Base-by-base conservation (phyloP, 2,797 vertebrate species). In the Yasuhikotakia modesta region DNA sequence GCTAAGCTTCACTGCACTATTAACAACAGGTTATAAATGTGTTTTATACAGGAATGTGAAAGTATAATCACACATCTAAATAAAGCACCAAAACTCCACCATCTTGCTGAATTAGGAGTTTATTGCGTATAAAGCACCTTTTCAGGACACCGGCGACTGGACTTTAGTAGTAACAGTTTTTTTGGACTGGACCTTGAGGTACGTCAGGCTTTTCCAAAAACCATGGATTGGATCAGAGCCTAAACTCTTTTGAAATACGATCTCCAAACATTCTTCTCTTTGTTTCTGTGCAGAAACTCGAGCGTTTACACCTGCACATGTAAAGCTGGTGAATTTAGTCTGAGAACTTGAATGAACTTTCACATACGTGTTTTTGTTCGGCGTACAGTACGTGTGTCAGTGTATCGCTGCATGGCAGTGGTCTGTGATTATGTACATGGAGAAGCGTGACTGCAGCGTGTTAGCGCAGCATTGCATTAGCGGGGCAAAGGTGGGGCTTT, bases 321-420 rank as follows among this genome's bases (percentile, higher is more conserved):
- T 24, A 48, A 58, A 73, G 45, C 27, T 63, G 22, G 12, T 22
- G 16, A 61, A 32, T 63, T 63, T 5, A 35, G 60, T n/a, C 64
- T 46, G 24, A 35, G 10, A 63, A 63, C 17, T 13, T 43, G 27
- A 32, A 77, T 32, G 39, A 46, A 46, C 39, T 19, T 63, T 77
- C 55, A 70, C 53, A 77, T 27, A 50, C 43, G 79, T 74, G 70
- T 74, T 82, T 67, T 66, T 70, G 17, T 71, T 80, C 21, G 39
- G 57, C 78, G 72, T 83, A 87, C 86, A 89, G 84, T 87, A 82
- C 77, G 64, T 79, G 69, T 84, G 60, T 85, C 89, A 89, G 88
- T 90, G 88, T 90, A 86, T 81, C 81, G 70, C 63, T 79, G 80
- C 82, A 82, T 79, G 22, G 50, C 55, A 27, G 55, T 27, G 22